phyloP scores from a whole-genome alignment of 1,140 invertebrate species.

The Monomorium pharaonis region DNA sequence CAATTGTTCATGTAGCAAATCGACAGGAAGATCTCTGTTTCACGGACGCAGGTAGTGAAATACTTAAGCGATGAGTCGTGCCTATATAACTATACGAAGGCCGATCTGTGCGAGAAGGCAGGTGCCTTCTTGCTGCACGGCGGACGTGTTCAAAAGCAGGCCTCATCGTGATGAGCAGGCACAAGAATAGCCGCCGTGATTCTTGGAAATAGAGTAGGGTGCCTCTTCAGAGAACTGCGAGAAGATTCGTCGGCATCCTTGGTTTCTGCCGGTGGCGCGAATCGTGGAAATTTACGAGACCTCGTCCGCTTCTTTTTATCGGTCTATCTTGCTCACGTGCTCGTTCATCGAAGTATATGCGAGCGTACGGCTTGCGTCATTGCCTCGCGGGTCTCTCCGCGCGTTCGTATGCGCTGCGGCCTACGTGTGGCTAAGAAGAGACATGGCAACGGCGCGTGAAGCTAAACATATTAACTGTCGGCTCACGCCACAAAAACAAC shows the following conservation, averaged over 20 bases:
- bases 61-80: conserved; percentile 76
- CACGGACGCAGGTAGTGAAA: conserved; percentile 67
- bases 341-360: conserved; percentile 66
- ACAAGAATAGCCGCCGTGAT: conserved; percentile 66
- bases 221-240: conserved; percentile 63
- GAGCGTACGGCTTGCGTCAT: conserved; percentile 79
- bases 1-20: background rate
- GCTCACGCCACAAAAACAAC: conserved; percentile 85
- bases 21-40: conserved; percentile 20
- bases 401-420: conserved; percentile 62
- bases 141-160: conserved; percentile 19
- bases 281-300: conserved; percentile 82
- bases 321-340: conserved; percentile 56
- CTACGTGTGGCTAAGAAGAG: conserved; percentile 73
- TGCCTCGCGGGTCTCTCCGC: conserved; percentile 65
- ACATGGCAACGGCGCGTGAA: conserved; percentile 82
- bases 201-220: conserved; percentile 66
- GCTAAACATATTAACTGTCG: conserved; percentile 85
- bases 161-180: conserved; percentile 37
- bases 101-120: conserved; percentile 43
- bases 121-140: conserved; percentile 55
- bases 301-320: conserved; percentile 65
- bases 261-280: conserved; percentile 73
- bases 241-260: conserved; percentile 57
- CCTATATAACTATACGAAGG: conserved; percentile 63